Evolutionary conservation across 2,797 vertebrate genomes (phyloP).

Genomic region (Ctenosaura bakeri): DNA sequence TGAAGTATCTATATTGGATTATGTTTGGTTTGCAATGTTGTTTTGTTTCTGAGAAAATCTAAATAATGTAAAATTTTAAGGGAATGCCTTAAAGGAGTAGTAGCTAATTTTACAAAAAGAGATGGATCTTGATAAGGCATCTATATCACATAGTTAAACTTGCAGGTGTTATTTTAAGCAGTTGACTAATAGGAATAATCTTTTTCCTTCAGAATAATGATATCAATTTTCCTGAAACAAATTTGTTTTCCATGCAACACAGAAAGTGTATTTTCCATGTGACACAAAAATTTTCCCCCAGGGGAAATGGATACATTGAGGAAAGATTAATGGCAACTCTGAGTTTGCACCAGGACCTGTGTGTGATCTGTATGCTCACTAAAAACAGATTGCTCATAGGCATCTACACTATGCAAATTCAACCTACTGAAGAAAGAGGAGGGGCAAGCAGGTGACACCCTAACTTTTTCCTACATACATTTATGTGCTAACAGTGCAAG

Average conservation of each 20-base stretch:
- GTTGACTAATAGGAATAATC: neutral
- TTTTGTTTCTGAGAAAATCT: neutral
- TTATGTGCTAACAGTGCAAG: neutral
- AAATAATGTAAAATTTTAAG: neutral
- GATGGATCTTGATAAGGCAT: neutral
- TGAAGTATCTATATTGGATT: neutral
- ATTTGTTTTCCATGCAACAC: neutral
- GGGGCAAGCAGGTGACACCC: neutral
- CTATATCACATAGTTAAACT: neutral
- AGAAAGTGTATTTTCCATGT: neutral
- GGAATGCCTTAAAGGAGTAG: neutral
- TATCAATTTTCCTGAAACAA: neutral
- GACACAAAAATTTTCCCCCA: neutral
- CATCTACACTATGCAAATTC: neutral
- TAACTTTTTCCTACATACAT: neutral
- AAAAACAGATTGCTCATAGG: neutral
- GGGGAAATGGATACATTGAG: neutral
- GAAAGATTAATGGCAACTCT: neutral
- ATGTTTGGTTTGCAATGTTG: neutral
- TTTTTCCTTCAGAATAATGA: neutral
- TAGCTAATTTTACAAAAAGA: neutral
- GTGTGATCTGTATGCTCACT: neutral
- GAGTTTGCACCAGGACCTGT: neutral
- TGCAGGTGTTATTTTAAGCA: neutral
- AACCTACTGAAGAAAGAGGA: no score